phyloP scores from a whole-genome alignment of 2,888 invertebrate species.

The Lasioglossum leucozonium region DNA sequence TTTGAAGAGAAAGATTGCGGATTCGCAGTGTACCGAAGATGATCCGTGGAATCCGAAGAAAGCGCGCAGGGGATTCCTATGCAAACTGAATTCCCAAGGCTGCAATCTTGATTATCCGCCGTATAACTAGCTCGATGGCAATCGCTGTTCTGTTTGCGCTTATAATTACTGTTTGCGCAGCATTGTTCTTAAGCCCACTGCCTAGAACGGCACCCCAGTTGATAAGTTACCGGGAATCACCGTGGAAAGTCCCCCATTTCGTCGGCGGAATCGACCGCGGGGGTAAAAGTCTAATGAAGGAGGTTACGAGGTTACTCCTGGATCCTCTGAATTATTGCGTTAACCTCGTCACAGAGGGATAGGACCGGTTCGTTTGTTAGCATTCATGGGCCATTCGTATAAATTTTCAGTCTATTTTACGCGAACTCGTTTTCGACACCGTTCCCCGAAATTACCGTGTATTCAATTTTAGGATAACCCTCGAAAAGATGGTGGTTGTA shows the following conservation, averaged over 20 bases:
- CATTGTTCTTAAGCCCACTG: constrained; percentile 61
- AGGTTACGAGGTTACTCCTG: constrained; percentile 43
- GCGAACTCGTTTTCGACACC: neutral
- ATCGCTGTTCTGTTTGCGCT: constrained; percentile 67
- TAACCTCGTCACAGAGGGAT: constrained; percentile 2
- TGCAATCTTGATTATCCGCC: constrained; percentile 46
- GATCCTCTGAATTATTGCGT: constrained; percentile 31
- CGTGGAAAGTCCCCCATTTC: constrained; percentile 35
- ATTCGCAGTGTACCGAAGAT: neutral
- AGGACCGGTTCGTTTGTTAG: neutral
- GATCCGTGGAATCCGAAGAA: constrained; percentile 15
- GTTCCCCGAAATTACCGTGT: neutral
- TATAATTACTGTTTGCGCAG: constrained; percentile 70
- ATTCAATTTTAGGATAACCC: neutral
- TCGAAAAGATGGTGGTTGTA: neutral
- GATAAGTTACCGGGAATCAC: constrained; percentile 56
- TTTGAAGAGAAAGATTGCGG: neutral
- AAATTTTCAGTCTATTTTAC: neutral
- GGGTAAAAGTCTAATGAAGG: constrained; percentile 52
- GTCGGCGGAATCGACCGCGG: constrained; percentile 17
- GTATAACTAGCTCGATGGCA: constrained; percentile 43
- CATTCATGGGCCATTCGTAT: constrained; percentile 11
- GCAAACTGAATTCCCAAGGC: constrained; percentile 32
- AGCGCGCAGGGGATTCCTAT: constrained; percentile 3
- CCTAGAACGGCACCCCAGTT: constrained; percentile 52